phyloP scores from a whole-genome alignment of 2,113 vertebrate species.

The Meles meles region DNA sequence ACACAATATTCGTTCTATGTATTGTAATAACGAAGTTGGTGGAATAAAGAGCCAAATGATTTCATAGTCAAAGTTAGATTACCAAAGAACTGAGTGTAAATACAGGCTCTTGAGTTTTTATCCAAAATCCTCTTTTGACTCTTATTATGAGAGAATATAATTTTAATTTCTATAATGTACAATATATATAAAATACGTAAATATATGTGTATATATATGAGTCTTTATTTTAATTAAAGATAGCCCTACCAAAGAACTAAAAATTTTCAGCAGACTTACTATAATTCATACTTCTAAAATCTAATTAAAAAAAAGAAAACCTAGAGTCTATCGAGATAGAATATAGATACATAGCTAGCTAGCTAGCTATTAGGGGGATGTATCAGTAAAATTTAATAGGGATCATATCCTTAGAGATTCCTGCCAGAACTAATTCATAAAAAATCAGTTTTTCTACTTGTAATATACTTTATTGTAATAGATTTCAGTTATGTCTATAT shows the following conservation, averaged over 20 bases:
- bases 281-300: constrained; percentile 3
- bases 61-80: constrained; percentile 6
- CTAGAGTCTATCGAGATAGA: neutral
- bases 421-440: neutral
- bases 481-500: neutral
- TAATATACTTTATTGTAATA: neutral
- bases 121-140: neutral
- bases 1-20: neutral
- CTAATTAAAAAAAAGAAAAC: neutral
- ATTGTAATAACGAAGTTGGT: constrained; percentile 15
- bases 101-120: constrained; percentile 9
- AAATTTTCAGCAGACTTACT: neutral
- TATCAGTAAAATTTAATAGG: neutral
- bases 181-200: neutral
- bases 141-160: neutral
- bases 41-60: constrained; percentile 1
- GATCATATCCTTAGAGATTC: neutral
- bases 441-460: neutral
- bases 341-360: neutral
- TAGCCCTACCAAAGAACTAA: neutral
- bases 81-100: constrained; percentile 18
- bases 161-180: constrained; percentile 17
- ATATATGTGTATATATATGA: neutral
- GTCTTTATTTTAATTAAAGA: constrained; percentile 22
- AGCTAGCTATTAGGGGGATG: neutral